These are phyloP conservation scores for Bicyclus anynana DNA, from an alignment of 1,140 invertebrate genomes.

Conservation along the genomic window DNA sequence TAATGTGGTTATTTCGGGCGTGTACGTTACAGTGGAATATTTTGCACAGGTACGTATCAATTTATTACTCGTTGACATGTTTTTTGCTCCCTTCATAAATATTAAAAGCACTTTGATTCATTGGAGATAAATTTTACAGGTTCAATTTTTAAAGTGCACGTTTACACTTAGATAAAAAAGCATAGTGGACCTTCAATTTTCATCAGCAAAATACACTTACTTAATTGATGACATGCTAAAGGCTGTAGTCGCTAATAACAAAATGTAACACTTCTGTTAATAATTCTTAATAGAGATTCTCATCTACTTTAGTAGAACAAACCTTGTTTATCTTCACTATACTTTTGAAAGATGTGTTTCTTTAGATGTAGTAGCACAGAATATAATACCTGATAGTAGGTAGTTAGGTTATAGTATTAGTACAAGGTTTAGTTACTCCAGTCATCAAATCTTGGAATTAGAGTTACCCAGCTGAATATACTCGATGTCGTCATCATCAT, in stretches of 20 bases:
- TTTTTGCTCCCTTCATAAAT: constrained; percentile 18
- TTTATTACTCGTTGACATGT: constrained; percentile 22
- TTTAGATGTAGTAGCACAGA: too few relatives aligned
- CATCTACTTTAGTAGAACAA: too few relatives aligned
- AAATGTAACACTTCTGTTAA: too few relatives aligned
- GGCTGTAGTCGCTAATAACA: not conserved
- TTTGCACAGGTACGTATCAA: constrained; percentile 30
- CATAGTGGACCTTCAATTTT: not conserved
- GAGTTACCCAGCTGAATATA: too few relatives aligned
- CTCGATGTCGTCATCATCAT: too few relatives aligned
- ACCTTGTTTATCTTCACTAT: too few relatives aligned
- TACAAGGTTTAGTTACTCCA: too few relatives aligned
- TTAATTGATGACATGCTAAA: not conserved
- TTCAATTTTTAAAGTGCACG: constrained; percentile 7
- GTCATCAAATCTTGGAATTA: too few relatives aligned
- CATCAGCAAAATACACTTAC: not conserved
- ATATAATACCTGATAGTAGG: too few relatives aligned
- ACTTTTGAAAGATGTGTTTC: too few relatives aligned
- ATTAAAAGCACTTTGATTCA: constrained; percentile 11
- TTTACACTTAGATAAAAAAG: not conserved
- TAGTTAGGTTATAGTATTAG: too few relatives aligned
- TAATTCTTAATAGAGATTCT: too few relatives aligned
- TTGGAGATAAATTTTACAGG: constrained; percentile 13
- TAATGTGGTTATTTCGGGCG: constrained; percentile 43
- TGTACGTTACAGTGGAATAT: constrained; percentile 24